Evolutionary conservation across 1,140 invertebrate genomes (phyloP), one percentile per base, ranked within the genome.

Genomic region (Pseudoatta argentina): DNA sequence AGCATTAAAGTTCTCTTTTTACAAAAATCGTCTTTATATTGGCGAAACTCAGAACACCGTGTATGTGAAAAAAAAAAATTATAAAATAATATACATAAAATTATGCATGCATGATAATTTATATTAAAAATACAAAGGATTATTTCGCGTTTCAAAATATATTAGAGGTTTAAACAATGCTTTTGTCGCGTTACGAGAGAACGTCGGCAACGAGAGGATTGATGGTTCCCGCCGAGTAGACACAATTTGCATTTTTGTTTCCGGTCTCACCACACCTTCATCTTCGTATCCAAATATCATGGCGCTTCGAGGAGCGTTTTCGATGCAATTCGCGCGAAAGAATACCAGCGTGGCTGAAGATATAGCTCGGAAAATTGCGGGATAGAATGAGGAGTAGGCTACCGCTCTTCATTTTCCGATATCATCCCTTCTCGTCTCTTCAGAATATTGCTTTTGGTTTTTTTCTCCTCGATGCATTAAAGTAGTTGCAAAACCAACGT

Each of bases 401-500:
- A 39, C 51, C 12, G 51, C 66, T 78, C 71, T 66, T 51, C 71
- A 77, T 85, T 73, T 86, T 85, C 77, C 87, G 30, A 75, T 88
- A 71, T 63, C 73, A 61, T 73, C 67, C 18, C 71, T 75, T 67
- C 30, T 5, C 53, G 64, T 85, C 76, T 88, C 81, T 69, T 27
- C 48, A 72, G 61, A 85, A 91, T 88, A 87, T 91, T 89, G 57
- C 88, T 67, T 66, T 78, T 67, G 59, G 66, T 24, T 86, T 79
- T 79, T 87, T 89, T 61, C 24, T 69, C 48, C 24, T 66, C 57
- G 51, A 27, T 16, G 57, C 53, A 72, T 75, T 83, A 73, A 83
- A 63, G 39, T 61, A 30, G 69, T 83, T 61, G 79, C 79, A 3
- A 83, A 63, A 75, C 79, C 79, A 21, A 48, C 79, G 16, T 24